Conservation (phyloP, 2,113 vertebrate genomes). For the Ariopsis seemanni region DNA sequence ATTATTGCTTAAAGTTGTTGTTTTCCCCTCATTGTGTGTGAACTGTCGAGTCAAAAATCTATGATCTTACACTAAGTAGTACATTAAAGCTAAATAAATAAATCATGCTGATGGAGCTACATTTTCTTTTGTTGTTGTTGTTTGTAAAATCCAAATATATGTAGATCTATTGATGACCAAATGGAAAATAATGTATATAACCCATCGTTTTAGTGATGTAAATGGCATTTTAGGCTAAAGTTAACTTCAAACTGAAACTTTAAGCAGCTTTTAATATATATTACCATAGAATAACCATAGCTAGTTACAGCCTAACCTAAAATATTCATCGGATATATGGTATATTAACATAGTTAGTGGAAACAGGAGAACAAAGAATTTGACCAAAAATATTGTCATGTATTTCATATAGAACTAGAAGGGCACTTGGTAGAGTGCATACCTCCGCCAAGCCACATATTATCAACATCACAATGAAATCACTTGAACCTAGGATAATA, state of each 20-base stretch:
- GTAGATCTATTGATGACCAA: not conserved
- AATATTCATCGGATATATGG: too few relatives aligned
- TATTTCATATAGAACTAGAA: not conserved
- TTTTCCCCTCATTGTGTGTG: not conserved
- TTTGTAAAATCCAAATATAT: not conserved
- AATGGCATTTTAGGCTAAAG: not conserved
- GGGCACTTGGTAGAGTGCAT: too few relatives aligned
- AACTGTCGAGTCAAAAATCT: not conserved
- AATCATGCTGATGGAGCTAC: not conserved
- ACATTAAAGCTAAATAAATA: not conserved
- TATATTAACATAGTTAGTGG: not conserved
- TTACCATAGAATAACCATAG: too few relatives aligned
- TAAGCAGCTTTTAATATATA: too few relatives aligned
- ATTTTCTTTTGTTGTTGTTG: not conserved
- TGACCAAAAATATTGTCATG: not conserved
- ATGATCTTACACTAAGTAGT: not conserved
- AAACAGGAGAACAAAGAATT: not conserved
- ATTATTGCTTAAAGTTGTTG: not conserved
- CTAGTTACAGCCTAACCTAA: too few relatives aligned
- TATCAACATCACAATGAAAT: too few relatives aligned
- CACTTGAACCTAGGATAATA: too few relatives aligned
- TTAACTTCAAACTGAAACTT: not conserved
- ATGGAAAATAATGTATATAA: not conserved
- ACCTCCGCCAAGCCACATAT: too few relatives aligned
- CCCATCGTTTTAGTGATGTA: not conserved